Evolutionary conservation across 1,140 invertebrate genomes (phyloP).

Genomic region (Dreissena polymorpha): DNA sequence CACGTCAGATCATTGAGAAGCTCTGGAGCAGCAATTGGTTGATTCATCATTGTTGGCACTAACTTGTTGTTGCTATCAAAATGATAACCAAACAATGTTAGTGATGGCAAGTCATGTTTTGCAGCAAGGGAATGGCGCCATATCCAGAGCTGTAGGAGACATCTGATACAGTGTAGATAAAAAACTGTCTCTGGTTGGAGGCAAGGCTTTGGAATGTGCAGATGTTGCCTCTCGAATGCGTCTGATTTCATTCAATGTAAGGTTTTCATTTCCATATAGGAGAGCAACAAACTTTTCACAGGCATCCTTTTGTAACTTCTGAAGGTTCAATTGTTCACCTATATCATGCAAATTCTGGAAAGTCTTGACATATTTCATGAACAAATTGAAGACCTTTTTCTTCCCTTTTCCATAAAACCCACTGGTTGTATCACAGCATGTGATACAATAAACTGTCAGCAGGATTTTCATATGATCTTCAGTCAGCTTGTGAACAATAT

Average conservation of each 20-base stretch:
- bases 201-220: neutral
- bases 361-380: neutral
- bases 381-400: slow-evolving; percentile 20
- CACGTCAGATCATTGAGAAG: slow-evolving; percentile 20
- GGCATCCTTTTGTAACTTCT: slow-evolving; percentile 1
- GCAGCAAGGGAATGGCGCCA: neutral
- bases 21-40: slow-evolving; percentile 10
- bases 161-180: neutral
- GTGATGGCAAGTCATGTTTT: neutral
- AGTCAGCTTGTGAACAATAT: neutral
- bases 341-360: neutral
- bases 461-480: slow-evolving; percentile 17
- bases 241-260: neutral
- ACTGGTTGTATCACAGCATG: slow-evolving; percentile 35
- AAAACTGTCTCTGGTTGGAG: slow-evolving; percentile 7
- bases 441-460: slow-evolving; percentile 27
- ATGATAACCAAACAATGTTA: slow-evolving; percentile 17
- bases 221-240: neutral
- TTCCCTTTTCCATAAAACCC: slow-evolving; percentile 27
- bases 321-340: neutral
- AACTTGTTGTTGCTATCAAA: no score
- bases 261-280: neutral
- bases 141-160: slow-evolving; percentile 27
- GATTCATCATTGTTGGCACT: slow-evolving; percentile 15
- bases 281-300: slow-evolving; percentile 5